phyloP scores from a whole-genome alignment of 2,888 invertebrate genomes.

The Torymus aiolomorphi region DNA sequence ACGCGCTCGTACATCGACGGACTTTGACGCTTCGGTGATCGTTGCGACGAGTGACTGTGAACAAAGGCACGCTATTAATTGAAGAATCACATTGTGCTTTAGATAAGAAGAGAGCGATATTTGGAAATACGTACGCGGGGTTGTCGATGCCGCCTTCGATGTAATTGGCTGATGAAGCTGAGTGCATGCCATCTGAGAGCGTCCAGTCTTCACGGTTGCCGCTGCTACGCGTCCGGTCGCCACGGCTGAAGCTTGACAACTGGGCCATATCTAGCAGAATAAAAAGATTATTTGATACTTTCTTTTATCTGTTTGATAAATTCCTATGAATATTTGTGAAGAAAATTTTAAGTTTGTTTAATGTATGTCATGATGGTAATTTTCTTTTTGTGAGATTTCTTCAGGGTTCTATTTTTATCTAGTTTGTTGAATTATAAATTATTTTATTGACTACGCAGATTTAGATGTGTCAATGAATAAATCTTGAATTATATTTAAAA shows the following conservation, averaged over 20 bases:
- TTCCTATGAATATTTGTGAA: no score
- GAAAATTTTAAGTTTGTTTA: no score
- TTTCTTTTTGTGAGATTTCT: no score
- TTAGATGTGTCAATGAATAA: no score
- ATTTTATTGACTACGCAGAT: no score
- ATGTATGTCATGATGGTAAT: no score
- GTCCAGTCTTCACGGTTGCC: conserved; percentile 71
- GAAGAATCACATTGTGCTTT: no score
- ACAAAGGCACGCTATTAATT: neutral
- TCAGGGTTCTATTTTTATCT: no score
- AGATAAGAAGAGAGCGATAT: no score
- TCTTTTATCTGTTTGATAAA: no score
- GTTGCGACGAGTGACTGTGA: conserved; percentile 66
- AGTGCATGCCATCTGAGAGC: conserved; percentile 70
- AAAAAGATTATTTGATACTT: conserved; percentile 6
- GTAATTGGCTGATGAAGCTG: conserved; percentile 47
- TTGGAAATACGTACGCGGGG: conserved; percentile 36
- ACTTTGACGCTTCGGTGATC: conserved; percentile 77
- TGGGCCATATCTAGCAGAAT: conserved; percentile 70
- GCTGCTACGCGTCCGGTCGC: conserved; percentile 62
- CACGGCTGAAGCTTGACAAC: conserved; percentile 70
- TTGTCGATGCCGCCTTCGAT: conserved; percentile 51
- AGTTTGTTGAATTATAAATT: no score
- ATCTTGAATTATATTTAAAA: no score
- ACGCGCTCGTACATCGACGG: conserved; percentile 76